phyloP scores from a whole-genome alignment of 2,888 invertebrate genomes.

The Lasius fuliginosus region DNA sequence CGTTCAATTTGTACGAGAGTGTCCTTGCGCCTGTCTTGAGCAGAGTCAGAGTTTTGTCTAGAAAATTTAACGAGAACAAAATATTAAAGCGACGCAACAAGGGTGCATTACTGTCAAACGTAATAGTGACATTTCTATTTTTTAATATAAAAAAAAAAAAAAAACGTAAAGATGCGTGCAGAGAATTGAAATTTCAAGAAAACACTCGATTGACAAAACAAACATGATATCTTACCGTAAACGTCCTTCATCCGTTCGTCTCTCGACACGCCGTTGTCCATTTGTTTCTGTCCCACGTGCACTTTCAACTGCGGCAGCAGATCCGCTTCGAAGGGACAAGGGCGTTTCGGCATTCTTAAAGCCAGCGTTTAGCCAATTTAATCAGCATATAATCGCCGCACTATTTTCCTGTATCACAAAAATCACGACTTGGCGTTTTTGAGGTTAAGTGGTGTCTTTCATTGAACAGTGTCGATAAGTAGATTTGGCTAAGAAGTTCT shows the following conservation, averaged over 20 bases:
- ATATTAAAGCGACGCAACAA: not conserved
- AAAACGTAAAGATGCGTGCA: not conserved
- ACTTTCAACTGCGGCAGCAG: slow-evolving; percentile 79
- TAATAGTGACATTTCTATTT: not conserved
- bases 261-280: slow-evolving; percentile 76
- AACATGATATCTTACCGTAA: slow-evolving; percentile 76
- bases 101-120: not conserved
- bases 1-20: slow-evolving; percentile 68
- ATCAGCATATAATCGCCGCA: not conserved
- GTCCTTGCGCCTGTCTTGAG: slow-evolving; percentile 78
- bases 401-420: not conserved
- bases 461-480: no score
- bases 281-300: slow-evolving; percentile 80
- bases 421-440: no score
- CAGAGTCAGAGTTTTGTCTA: slow-evolving; percentile 78
- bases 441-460: no score
- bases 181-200: not conserved
- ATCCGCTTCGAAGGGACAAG: slow-evolving; percentile 79
- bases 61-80: not conserved
- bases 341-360: slow-evolving; percentile 79
- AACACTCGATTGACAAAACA: not conserved
- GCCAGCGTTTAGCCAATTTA: not conserved
- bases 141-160: not conserved
- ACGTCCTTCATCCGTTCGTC: slow-evolving; percentile 80
- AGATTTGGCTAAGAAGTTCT: no score